Evolutionary conservation across 2,113 vertebrate species (phyloP).

Genomic region (Channa argus): DNA sequence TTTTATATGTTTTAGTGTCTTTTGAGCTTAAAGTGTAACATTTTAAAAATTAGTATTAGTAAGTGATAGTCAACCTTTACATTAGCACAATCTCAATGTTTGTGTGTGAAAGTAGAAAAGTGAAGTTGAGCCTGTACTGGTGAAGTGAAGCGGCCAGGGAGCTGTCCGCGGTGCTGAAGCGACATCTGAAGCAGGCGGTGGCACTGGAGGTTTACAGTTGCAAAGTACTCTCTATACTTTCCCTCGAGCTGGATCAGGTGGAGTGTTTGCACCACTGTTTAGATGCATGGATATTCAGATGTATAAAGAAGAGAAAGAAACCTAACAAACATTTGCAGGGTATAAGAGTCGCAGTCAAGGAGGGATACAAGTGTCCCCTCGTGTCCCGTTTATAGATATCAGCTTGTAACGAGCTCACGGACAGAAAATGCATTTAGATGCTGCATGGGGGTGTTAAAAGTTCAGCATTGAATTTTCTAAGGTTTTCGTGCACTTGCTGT

Average conservation of each 20-base stretch:
- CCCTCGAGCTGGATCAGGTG: slow-evolving; percentile 17
- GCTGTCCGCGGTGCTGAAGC: slow-evolving; percentile 73
- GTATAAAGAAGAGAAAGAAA: not conserved
- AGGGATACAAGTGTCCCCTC: not conserved
- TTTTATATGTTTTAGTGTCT: not conserved
- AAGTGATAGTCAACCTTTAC: not conserved
- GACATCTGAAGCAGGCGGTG: slow-evolving; percentile 24
- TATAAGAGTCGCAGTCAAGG: not conserved
- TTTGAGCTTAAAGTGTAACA: not conserved
- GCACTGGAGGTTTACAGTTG: slow-evolving; percentile 37
- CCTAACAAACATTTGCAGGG: not conserved
- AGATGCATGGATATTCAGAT: not conserved
- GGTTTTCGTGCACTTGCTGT: not conserved
- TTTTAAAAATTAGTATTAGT: too few relatives aligned
- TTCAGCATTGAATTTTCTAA: slow-evolving; percentile 28
- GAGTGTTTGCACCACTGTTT: not conserved
- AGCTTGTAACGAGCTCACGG: slow-evolving; percentile 1
- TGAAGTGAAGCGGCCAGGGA: slow-evolving; percentile 27
- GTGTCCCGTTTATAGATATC: slow-evolving; percentile 16
- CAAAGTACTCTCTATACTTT: slow-evolving; percentile 32
- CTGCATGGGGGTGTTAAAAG: slow-evolving; percentile 29
- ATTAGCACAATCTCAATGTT: not conserved
- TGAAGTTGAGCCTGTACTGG: slow-evolving; percentile 21
- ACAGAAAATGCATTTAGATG: not conserved
- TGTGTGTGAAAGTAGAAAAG: not conserved